Percentiles rank a stretch among this genome's conserved stretches.
phyloP scores from a whole-genome alignment of 2,113 vertebrate species.

The Salvator merianae region DNA sequence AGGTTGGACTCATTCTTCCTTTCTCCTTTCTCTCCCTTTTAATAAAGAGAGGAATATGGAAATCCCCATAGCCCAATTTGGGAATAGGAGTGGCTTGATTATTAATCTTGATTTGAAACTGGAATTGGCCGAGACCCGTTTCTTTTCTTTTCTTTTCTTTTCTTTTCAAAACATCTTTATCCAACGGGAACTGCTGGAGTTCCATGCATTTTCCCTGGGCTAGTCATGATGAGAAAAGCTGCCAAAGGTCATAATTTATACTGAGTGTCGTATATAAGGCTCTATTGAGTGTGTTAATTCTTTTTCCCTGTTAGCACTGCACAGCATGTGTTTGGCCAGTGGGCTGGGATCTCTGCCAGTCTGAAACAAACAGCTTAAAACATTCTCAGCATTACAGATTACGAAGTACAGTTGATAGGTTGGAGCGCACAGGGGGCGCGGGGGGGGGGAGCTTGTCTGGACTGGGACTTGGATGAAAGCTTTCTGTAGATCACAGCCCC shows the following conservation, averaged over 20 bases:
- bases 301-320: background rate
- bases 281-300: constrained; percentile 12
- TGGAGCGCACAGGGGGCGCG: too few relatives aligned
- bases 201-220: background rate
- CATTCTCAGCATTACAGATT: background rate
- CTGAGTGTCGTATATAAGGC: constrained; percentile 8
- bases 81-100: background rate
- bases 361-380: constrained; percentile 19
- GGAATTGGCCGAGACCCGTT: background rate
- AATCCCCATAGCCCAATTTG: background rate
- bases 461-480: background rate
- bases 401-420: background rate
- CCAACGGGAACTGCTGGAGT: background rate
- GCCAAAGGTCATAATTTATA: constrained; percentile 16
- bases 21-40: background rate
- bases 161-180: background rate
- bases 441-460: background rate
- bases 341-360: constrained; percentile 8
- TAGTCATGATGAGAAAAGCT: background rate
- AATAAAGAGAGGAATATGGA: background rate
- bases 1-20: too few relatives aligned
- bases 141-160: too few relatives aligned
- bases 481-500: background rate
- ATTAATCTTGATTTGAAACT: background rate
- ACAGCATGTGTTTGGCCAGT: background rate